These are phyloP conservation scores for Petaurus breviceps DNA, from an alignment of 2,113 vertebrate species.

Conservation along the genomic window DNA sequence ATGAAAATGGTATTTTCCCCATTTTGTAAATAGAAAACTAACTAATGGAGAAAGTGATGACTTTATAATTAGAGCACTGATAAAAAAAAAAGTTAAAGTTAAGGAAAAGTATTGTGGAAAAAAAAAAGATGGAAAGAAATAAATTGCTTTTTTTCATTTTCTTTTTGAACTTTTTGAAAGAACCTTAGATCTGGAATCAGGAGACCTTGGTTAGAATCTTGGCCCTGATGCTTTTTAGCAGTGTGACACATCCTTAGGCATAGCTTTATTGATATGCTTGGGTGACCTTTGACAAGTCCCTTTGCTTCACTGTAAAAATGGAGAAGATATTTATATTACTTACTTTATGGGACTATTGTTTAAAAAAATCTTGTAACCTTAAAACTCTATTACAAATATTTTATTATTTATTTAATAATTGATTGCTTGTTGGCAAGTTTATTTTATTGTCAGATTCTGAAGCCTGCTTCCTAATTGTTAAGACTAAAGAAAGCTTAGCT, in stretches of 20 bases:
- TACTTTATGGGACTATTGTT: not conserved
- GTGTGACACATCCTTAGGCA: not conserved
- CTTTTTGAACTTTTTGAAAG: not conserved
- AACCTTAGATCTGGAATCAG: not conserved
- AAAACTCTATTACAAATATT: not conserved
- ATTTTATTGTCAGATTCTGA: not conserved
- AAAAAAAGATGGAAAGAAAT: not conserved
- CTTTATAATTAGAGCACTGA: not conserved
- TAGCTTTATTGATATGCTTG: not conserved
- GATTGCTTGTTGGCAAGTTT: not conserved
- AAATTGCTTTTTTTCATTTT: not conserved
- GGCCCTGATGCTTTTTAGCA: not conserved
- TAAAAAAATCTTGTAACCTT: not conserved
- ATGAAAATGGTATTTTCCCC: not conserved
- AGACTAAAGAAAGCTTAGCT: not conserved
- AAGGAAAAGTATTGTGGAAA: not conserved
- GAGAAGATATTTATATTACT: not conserved
- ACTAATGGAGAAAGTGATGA: conserved; percentile 41
- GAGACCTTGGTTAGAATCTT: not conserved
- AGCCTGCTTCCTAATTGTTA: not conserved
- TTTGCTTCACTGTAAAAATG: not conserved
- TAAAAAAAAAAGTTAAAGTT: not conserved
- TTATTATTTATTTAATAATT: not conserved
- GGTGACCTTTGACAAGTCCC: not conserved
- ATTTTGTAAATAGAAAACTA: conserved; percentile 21